phyloP scores from a whole-genome alignment of 2,888 invertebrate species.

The Chloromyia formosa region DNA sequence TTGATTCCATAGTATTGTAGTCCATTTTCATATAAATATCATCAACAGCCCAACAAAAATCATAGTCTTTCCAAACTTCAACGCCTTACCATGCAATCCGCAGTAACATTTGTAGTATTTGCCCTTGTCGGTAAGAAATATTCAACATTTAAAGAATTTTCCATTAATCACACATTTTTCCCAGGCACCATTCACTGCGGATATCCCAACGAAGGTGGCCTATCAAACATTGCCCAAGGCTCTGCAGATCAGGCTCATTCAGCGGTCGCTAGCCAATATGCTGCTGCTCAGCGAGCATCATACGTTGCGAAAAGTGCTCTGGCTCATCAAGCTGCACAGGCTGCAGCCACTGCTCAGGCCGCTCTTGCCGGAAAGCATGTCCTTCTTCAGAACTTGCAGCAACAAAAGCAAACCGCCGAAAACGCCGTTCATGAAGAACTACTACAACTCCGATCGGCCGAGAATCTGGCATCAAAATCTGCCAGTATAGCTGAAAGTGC shows the following conservation, averaged over 20 bases:
- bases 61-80: neutral
- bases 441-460: conserved; percentile 75
- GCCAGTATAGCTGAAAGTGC: conserved; percentile 75
- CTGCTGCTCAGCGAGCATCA: conserved; percentile 75
- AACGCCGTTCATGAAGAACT: conserved; percentile 73
- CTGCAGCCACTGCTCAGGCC: conserved; percentile 71
- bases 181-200: conserved; percentile 6
- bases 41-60: too few relatives aligned
- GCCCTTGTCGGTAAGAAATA: neutral
- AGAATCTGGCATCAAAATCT: conserved; percentile 72
- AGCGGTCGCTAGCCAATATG: conserved; percentile 77
- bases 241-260: conserved; percentile 81
- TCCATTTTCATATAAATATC: neutral
- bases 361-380: conserved; percentile 71
- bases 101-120: neutral
- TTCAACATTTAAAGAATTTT: neutral
- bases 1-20: neutral
- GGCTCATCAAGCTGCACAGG: conserved; percentile 75
- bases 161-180: neutral
- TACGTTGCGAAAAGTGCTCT: conserved; percentile 74
- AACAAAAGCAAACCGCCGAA: conserved; percentile 75
- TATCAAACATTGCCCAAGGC: conserved; percentile 76
- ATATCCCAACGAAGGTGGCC: conserved; percentile 63
- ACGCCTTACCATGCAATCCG: neutral
- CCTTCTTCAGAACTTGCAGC: conserved; percentile 71